Conservation (phyloP, 2,113 vertebrate species). For the Myotis brandtii region DNA sequence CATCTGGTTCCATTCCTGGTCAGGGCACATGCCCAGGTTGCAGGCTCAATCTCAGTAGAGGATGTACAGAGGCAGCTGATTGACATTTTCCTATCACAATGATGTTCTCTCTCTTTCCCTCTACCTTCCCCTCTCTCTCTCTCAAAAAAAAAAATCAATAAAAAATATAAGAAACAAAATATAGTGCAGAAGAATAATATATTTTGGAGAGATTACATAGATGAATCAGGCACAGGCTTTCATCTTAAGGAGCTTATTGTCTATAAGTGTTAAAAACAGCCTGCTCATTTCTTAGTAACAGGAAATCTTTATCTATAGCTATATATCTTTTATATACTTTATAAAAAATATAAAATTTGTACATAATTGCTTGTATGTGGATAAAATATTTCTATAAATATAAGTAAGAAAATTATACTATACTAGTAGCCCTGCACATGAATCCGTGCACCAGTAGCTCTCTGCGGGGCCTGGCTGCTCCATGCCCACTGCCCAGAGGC, state of each 20-base stretch:
- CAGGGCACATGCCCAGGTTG: too few species aligned
- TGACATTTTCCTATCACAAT: neutral
- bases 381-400: neutral
- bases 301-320: neutral
- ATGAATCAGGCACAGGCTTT: neutral
- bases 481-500: too few species aligned
- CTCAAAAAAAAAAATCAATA: neutral
- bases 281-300: neutral
- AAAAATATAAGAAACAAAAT: neutral
- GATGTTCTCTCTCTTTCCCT: neutral
- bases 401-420: neutral
- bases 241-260: neutral
- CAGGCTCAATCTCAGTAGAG: too few species aligned
- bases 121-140: neutral
- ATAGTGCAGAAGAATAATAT: neutral
- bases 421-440: too few species aligned
- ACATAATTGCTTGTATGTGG: neutral
- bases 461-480: too few species aligned
- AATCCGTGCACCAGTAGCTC: too few species aligned
- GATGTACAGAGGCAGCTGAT: neutral
- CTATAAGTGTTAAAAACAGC: neutral
- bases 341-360: neutral
- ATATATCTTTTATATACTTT: neutral
- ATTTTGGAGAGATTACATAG: neutral
- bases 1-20: too few species aligned